These are phyloP conservation scores for Dolichoris vasculosae DNA, from an alignment of 1,140 invertebrate species.

Conservation along the genomic window DNA sequence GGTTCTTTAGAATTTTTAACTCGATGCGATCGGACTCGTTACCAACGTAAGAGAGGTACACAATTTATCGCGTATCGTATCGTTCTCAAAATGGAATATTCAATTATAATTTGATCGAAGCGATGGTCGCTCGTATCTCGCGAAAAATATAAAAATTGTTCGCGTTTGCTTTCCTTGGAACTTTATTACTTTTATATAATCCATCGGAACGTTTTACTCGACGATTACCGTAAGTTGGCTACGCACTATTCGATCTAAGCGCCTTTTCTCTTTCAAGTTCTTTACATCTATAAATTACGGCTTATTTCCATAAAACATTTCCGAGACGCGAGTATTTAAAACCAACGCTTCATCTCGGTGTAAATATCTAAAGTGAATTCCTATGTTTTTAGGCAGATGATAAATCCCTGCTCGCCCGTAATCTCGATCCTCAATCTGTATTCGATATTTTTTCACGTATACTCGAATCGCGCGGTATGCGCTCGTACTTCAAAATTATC, in stretches of 20 bases:
- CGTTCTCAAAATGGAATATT: too few species aligned
- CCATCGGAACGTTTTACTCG: background rate
- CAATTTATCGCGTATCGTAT: too few species aligned
- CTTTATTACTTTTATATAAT: background rate
- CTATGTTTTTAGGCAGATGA: slow-evolving; percentile 25
- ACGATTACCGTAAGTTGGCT: background rate
- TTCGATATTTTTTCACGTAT: slow-evolving; percentile 7
- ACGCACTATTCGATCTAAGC: background rate
- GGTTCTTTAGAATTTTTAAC: too few species aligned
- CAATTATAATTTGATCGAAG: too few species aligned
- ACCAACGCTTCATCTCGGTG: slow-evolving; percentile 23
- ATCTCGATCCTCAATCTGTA: background rate
- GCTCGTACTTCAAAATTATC: slow-evolving; percentile 12
- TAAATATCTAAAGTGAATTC: slow-evolving; percentile 46
- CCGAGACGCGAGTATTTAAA: slow-evolving; percentile 27
- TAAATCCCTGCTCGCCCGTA: slow-evolving; percentile 1
- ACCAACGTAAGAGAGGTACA: too few species aligned
- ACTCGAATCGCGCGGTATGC: background rate
- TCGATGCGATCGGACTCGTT: too few species aligned
- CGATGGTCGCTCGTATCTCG: background rate
- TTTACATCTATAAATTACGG: slow-evolving; percentile 37
- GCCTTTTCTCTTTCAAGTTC: background rate
- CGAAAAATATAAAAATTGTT: background rate
- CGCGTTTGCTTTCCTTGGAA: background rate
- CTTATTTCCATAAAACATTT: slow-evolving; percentile 53